Percentiles rank a stretch among this genome's conserved stretches.
Conservation (phyloP, 2,888 invertebrate genomes). For the Mystacides longicornis region DNA sequence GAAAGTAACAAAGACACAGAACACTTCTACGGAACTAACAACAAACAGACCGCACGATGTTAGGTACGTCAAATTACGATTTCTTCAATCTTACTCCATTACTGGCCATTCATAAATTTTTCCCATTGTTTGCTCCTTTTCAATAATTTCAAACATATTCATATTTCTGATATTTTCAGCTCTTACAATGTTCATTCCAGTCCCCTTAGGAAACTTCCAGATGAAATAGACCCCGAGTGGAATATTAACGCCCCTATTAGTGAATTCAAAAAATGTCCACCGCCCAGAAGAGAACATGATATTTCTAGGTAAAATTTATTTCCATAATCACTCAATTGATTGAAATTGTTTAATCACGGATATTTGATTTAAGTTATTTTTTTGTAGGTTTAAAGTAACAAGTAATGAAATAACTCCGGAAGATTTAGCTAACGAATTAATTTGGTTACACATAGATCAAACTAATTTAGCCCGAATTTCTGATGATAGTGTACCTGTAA, state of each 20-base stretch:
- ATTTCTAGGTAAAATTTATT: conserved; percentile 8
- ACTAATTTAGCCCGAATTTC: conserved; percentile 6
- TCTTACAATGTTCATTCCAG: conserved; percentile 8
- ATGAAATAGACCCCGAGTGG: conserved; percentile 17
- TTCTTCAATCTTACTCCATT: background rate
- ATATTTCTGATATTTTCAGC: too few species aligned
- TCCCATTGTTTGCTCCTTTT: too few species aligned
- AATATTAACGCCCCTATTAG: conserved; percentile 20
- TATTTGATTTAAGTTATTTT: background rate
- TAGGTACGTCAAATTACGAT: conserved; percentile 10
- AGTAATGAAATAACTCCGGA: conserved; percentile 45
- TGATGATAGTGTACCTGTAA: conserved; percentile 6
- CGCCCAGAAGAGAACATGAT: conserved; percentile 27
- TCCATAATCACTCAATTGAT: too few species aligned
- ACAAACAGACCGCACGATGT: conserved; percentile 11
- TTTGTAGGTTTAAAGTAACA: conserved; percentile 28
- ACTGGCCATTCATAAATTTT: background rate
- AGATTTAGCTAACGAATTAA: conserved; percentile 43
- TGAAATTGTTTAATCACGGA: too few species aligned
- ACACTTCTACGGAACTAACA: conserved; percentile 31
- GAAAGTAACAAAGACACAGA: conserved; percentile 37
- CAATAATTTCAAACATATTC: too few species aligned
- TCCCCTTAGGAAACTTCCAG: conserved; percentile 7
- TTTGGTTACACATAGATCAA: conserved; percentile 42
- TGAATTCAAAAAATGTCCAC: conserved; percentile 26